Base-by-base conservation (phyloP, 2,113 vertebrate genomes). In the Neotragus pygmaeus region DNA sequence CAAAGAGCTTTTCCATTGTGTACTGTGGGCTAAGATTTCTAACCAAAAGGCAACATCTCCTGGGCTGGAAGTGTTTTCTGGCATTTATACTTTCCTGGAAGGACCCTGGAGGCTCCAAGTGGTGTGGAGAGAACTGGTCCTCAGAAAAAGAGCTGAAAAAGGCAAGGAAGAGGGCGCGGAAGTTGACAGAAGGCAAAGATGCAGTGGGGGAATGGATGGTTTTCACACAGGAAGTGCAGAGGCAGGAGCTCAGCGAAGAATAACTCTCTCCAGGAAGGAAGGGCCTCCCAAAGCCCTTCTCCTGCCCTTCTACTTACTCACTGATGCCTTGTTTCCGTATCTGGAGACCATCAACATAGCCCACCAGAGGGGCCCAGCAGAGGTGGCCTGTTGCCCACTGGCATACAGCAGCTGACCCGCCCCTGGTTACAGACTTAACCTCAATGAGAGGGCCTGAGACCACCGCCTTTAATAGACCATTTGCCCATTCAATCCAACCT, bases 241-340 rank as follows among this genome's bases (percentile, higher is more conserved):
- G 36, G 64, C 83, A 43, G 45, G 49, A 90, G 43, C 51, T 55
- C 83, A 75, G 57, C 21, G 27, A 49, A 91, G 21, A 66, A 11
- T 2, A 87, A 57, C 66, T 7, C 77, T 39, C 45, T 36, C 49
- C 60, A 60, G 66, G 86, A 85, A 77, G 64, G 25, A 92, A 84
- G 36, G 45, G 51, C n/a, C 47, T 93, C 28, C 58, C 53, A 39
- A 13, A 39, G 43, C 28, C 17, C 36, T 30, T 43, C 58, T 82
- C 94, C 78, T 33, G 12, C 55, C 39, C 6, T 91, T 16, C n/a
- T 27, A 9, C 81, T 25, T 70, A 10, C 58, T 90, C n/a, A 11
- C 16, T 0, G 7, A 15, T 1, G 19, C 10, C 78, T 12, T 33
- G 5, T 6, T 30, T 80, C 82, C 33, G 0, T 6, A 25, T 1